Percentiles rank a stretch among this genome's conserved stretches.
Conservation (phyloP, 2,113 vertebrate genomes). For the Caranx melampygus region DNA sequence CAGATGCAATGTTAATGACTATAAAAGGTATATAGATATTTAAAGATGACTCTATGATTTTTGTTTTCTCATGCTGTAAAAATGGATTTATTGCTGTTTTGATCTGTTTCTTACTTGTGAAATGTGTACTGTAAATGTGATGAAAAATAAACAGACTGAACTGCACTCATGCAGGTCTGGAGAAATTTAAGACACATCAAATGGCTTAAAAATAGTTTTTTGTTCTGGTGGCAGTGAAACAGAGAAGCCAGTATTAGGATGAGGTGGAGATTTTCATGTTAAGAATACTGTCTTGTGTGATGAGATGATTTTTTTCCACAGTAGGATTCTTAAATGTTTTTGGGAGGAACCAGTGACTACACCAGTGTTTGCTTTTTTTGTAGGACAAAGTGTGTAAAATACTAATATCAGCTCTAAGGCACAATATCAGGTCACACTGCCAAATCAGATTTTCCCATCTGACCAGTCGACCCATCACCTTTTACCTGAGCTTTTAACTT, state of each 20-base stretch:
- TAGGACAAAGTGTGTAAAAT: no score
- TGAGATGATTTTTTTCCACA: no score
- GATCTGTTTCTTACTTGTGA: conserved; percentile 63
- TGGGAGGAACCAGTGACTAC: no score
- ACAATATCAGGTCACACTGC: no score
- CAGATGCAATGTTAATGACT: conserved; percentile 54
- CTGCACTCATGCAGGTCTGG: conserved; percentile 1
- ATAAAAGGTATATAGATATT: conserved; percentile 69
- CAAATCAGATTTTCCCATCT: no score
- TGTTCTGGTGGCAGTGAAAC: background rate
- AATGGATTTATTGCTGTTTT: conserved; percentile 56
- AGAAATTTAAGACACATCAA: background rate
- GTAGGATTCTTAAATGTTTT: no score
- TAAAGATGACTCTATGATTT: conserved; percentile 67
- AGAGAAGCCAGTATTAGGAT: background rate
- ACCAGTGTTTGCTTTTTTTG: no score
- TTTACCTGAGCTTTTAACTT: no score
- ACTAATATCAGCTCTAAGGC: background rate
- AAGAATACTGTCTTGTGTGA: no score
- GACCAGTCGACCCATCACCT: no score
- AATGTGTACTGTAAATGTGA: conserved; percentile 63
- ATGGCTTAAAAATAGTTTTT: background rate
- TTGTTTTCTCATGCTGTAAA: conserved; percentile 65
- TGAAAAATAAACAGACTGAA: conserved; percentile 39
- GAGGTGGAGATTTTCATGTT: no score